Evolutionary conservation across 2,888 invertebrate genomes (phyloP).

Genomic region (Meiosimyza decipiens): DNA sequence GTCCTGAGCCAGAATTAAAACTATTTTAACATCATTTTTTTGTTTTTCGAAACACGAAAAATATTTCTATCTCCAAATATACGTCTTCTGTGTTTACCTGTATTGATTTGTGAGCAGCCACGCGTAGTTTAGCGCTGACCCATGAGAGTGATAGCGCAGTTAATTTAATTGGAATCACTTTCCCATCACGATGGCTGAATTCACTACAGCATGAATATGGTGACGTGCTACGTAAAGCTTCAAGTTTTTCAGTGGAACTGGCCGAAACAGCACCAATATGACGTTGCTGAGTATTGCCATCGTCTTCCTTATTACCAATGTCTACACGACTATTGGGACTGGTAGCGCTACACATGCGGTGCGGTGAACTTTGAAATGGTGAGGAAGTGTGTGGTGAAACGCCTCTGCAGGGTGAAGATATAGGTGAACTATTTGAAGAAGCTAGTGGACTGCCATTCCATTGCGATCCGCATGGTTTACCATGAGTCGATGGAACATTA

Average conservation of each 20-base stretch:
- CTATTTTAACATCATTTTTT: too few relatives aligned
- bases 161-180: conserved; percentile 69
- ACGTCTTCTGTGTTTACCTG: conserved; percentile 48
- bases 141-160: conserved; percentile 71
- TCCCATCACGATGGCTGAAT: conserved; percentile 63
- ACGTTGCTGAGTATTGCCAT: background rate
- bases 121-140: conserved; percentile 72
- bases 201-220: conserved; percentile 64
- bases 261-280: background rate
- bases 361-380: conserved; percentile 46
- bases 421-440: conserved; percentile 47
- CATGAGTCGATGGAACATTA: background rate
- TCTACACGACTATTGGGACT: conserved; percentile 52
- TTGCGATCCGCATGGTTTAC: background rate
- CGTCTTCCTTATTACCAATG: conserved; percentile 9
- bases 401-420: conserved; percentile 55
- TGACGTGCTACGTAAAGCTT: conserved; percentile 55
- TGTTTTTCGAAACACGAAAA: too few relatives aligned
- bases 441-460: conserved; percentile 25
- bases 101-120: conserved; percentile 69
- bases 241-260: conserved; percentile 1
- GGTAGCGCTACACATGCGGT: conserved; percentile 56
- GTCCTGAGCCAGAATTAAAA: too few relatives aligned
- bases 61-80: conserved; percentile 45
- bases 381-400: conserved; percentile 33